A percentile compares a stretch with the other conserved stretches of the same genome.
Conservation (phyloP, 1,140 invertebrate species). For the Diachasmimorpha longicaudata region DNA sequence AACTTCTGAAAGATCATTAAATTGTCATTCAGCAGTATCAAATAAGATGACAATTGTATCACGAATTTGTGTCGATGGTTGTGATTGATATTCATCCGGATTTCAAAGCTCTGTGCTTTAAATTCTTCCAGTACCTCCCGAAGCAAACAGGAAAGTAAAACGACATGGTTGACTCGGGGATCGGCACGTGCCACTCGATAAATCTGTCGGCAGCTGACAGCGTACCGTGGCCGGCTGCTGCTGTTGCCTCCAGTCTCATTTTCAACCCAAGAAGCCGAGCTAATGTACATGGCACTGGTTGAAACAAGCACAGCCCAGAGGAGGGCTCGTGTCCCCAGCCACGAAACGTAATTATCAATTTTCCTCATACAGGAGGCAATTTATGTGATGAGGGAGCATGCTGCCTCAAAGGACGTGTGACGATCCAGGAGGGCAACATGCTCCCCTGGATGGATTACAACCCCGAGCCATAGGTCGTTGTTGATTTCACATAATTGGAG, state of each 20-base stretch:
- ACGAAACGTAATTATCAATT: slow-evolving; percentile 22
- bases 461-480: background rate
- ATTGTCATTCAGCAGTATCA: too few relatives aligned
- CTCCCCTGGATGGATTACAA: slow-evolving; percentile 5
- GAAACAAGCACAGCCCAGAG: slow-evolving; percentile 40
- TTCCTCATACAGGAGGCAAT: background rate
- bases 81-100: too few relatives aligned
- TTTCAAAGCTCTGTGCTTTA: background rate
- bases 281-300: background rate
- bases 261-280: background rate
- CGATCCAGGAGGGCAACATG: slow-evolving; percentile 13
- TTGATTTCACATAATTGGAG: background rate
- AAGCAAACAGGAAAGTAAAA: slow-evolving; percentile 41
- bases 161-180: slow-evolving; percentile 48
- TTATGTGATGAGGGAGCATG: background rate
- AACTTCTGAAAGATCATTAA: background rate
- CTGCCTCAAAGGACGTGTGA: background rate
- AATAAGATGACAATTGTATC: too few relatives aligned
- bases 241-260: background rate
- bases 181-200: slow-evolving; percentile 64
- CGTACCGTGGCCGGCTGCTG: slow-evolving; percentile 46
- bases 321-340: slow-evolving; percentile 50
- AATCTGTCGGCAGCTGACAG: slow-evolving; percentile 64
- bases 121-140: background rate
- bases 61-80: too few relatives aligned